Conservation (phyloP, 2,797 vertebrate genomes). For the Pseudochromis fuscus region DNA sequence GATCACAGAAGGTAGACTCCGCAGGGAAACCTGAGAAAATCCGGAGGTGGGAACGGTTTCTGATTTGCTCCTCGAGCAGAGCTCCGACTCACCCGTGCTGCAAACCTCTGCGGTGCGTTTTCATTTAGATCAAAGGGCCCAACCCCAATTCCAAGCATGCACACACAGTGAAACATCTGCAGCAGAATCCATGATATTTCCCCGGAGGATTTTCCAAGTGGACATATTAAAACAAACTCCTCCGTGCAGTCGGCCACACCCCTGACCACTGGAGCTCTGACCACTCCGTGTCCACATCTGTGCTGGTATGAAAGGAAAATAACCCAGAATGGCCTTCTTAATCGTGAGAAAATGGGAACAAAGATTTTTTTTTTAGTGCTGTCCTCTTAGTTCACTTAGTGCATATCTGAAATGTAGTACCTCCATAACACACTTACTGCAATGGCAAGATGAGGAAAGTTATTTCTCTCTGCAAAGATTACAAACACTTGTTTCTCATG, state of each 20-base stretch:
- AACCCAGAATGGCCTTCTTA: conserved; percentile 37
- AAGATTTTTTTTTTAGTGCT: background rate
- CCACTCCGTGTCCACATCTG: conserved; percentile 71
- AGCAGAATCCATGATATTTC: conserved; percentile 73
- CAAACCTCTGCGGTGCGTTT: conserved; percentile 76
- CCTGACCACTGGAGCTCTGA: conserved; percentile 71
- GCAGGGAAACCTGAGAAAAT: conserved; percentile 74
- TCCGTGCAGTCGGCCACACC: conserved; percentile 66
- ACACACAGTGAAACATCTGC: conserved; percentile 82
- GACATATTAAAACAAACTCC: conserved; percentile 79
- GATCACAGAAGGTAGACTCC: conserved; percentile 78
- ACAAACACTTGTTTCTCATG: conserved; percentile 40
- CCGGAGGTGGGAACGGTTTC: conserved; percentile 55
- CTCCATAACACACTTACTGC: conserved; percentile 32
- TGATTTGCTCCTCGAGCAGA: conserved; percentile 55
- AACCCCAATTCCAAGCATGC: conserved; percentile 79
- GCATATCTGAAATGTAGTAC: conserved; percentile 7
- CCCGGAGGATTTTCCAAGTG: conserved; percentile 69
- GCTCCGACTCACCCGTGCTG: conserved; percentile 47
- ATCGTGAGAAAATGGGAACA: conserved; percentile 55
- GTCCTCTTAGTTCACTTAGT: background rate
- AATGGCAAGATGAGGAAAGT: conserved; percentile 1
- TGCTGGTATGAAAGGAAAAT: conserved; percentile 55
- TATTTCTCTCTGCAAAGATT: conserved; percentile 12
- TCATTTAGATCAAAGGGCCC: conserved; percentile 83